phyloP scores from a whole-genome alignment of 2,113 vertebrate species.

The Smithornis capensis region DNA sequence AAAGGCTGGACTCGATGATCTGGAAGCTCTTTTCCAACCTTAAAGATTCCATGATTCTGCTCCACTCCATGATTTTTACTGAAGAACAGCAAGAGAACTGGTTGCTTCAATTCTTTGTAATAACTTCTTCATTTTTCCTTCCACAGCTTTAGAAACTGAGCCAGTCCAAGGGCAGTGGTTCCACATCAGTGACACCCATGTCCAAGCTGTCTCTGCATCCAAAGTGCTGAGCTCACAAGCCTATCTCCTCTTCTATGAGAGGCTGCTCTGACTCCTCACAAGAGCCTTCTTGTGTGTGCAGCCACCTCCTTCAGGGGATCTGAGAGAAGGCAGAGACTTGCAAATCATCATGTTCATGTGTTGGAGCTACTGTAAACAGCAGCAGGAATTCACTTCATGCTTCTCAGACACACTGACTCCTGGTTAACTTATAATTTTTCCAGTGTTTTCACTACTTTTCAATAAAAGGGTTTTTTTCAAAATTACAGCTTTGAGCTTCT shows the following conservation, averaged over 20 bases:
- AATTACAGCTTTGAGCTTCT: background rate
- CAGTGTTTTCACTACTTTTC: constrained; percentile 39
- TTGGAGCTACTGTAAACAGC: background rate
- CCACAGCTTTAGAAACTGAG: constrained; percentile 68
- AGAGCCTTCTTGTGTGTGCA: background rate
- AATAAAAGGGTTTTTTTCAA: constrained; percentile 1
- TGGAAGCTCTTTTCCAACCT: background rate
- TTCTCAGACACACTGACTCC: background rate
- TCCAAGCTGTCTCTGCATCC: constrained; percentile 82
- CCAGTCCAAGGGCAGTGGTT: constrained; percentile 88
- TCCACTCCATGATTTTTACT: background rate
- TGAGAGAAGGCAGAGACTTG: background rate
- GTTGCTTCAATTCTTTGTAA: background rate
- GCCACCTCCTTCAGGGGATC: background rate
- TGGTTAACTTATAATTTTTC: constrained; percentile 23
- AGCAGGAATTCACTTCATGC: background rate
- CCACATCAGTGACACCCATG: constrained; percentile 88
- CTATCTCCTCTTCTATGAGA: constrained; percentile 97
- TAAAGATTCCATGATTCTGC: background rate
- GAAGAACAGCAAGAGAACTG: background rate
- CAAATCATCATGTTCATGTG: background rate
- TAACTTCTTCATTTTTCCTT: background rate
- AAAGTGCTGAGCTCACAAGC: constrained; percentile 91
- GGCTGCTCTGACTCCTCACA: constrained; percentile 68
- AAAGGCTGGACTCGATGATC: background rate